Evolutionary conservation across 2,888 invertebrate genomes (phyloP).

Genomic region (Callinectes sapidus): DNA sequence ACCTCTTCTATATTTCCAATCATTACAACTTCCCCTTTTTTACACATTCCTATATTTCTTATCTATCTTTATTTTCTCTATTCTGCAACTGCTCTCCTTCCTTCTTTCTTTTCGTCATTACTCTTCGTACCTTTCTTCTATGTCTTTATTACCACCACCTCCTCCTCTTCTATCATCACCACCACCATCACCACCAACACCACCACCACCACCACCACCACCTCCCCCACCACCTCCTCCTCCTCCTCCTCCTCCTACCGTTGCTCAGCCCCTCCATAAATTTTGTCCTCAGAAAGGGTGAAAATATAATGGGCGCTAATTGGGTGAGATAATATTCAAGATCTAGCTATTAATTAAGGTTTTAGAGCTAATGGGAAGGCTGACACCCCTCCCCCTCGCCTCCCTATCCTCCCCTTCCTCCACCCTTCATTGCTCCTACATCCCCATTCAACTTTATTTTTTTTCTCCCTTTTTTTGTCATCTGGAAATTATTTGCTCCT

Average conservation of each 20-base stretch:
- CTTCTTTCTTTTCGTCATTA: background rate
- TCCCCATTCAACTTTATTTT: background rate
- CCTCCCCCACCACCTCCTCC: too few species aligned
- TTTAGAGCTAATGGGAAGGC: slow-evolving; percentile 45
- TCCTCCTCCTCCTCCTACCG: background rate
- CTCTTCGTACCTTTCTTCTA: background rate
- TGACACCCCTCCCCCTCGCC: background rate
- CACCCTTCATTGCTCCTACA: too few species aligned
- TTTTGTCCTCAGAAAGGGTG: slow-evolving; percentile 48
- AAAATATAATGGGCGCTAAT: slow-evolving; percentile 62
- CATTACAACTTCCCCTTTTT: too few species aligned
- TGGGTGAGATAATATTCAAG: slow-evolving; percentile 61
- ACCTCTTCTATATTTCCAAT: too few species aligned
- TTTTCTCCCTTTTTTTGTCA: background rate
- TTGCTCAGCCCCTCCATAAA: slow-evolving; percentile 34
- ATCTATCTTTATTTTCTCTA: too few species aligned
- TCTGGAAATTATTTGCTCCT: background rate
- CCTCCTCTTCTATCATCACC: too few species aligned
- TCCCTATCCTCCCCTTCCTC: background rate
- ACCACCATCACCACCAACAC: too few species aligned
- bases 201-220: too few species aligned
- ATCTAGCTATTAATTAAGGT: slow-evolving; percentile 63
- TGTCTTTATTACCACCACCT: too few species aligned
- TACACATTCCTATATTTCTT: too few species aligned
- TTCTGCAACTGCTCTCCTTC: too few species aligned